These are phyloP conservation scores for Drosophila nigromelanica DNA, from an alignment of 1,140 invertebrate genomes.

Conservation along the genomic window DNA sequence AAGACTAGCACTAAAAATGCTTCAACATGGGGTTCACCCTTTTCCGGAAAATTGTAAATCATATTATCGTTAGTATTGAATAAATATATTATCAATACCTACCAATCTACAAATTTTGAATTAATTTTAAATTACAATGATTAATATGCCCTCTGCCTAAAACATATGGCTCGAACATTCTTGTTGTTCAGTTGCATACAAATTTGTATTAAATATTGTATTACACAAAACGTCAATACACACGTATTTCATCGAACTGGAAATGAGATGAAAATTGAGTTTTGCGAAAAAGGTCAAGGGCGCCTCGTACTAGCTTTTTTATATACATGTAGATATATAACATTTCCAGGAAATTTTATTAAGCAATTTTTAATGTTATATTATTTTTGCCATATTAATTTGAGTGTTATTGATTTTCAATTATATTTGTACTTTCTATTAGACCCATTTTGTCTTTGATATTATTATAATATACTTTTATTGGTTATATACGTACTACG, in stretches of 20 bases:
- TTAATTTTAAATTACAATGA: no score
- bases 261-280: neutral
- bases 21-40: neutral
- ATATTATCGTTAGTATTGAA: no score
- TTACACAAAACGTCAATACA: neutral
- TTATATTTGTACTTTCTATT: no score
- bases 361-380: neutral
- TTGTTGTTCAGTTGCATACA: no score
- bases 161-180: no score
- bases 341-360: neutral
- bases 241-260: neutral
- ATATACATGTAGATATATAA: neutral
- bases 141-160: no score
- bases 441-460: no score
- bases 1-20: neutral
- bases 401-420: neutral
- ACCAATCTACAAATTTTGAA: no score
- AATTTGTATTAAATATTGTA: neutral
- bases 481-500: neutral
- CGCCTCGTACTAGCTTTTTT: neutral
- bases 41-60: no score
- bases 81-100: no score
- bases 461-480: no score
- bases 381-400: neutral
- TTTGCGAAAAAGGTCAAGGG: neutral